phyloP scores from a whole-genome alignment of 2,888 invertebrate genomes.

The Acanthosepion lycidas region DNA sequence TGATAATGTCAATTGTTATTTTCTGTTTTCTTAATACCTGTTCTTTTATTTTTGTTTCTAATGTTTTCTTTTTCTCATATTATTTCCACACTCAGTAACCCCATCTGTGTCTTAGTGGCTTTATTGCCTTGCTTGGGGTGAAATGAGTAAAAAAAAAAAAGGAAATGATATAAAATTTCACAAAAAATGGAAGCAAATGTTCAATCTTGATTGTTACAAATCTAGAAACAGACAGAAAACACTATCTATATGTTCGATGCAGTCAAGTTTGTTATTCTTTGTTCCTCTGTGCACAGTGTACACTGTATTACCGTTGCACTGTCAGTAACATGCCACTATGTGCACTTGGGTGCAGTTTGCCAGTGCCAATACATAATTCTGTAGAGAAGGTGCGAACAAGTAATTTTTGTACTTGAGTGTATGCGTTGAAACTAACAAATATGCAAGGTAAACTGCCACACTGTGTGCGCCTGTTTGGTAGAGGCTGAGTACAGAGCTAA shows the following conservation, averaged over 20 bases:
- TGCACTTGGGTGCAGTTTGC: not conserved
- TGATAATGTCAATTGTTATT: too few relatives aligned
- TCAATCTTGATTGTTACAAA: too few relatives aligned
- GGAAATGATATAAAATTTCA: too few relatives aligned
- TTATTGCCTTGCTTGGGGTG: too few relatives aligned
- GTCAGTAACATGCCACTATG: not conserved
- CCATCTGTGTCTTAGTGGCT: too few relatives aligned
- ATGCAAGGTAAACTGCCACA: not conserved
- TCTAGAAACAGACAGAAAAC: not conserved
- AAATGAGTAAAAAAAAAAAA: too few relatives aligned
- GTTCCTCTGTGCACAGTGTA: not conserved
- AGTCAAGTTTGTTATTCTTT: not conserved
- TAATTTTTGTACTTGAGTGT: not conserved
- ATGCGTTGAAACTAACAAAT: not conserved
- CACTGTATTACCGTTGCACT: not conserved
- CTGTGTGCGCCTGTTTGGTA: not conserved
- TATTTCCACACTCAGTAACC: too few relatives aligned
- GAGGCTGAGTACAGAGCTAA: not conserved
- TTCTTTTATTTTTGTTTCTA: too few relatives aligned
- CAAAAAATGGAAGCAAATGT: too few relatives aligned
- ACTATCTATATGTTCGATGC: not conserved
- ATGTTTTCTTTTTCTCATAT: too few relatives aligned
- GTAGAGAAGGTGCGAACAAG: not conserved
- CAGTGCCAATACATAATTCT: not conserved
- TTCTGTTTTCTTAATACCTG: too few relatives aligned